These are phyloP conservation scores for Eremophila alpestris DNA, from an alignment of 2,797 vertebrate species.

Conservation along the genomic window DNA sequence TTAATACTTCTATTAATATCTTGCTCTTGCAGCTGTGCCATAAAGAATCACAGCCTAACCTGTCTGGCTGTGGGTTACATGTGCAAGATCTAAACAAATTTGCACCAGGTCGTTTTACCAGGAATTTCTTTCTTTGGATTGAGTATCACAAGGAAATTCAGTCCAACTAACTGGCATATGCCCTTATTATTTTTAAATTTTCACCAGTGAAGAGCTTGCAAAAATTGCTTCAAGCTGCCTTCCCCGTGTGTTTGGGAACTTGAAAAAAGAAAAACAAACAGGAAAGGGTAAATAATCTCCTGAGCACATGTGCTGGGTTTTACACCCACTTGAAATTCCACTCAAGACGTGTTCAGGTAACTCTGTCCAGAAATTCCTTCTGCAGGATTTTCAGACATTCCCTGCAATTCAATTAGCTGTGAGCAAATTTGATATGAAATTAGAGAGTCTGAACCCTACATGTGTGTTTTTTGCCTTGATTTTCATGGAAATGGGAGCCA, in stretches of 20 bases:
- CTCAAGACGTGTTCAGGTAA: background rate
- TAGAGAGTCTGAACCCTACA: background rate
- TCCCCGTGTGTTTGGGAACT: background rate
- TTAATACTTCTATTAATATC: background rate
- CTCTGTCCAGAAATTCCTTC: background rate
- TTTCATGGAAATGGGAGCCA: conserved; percentile 12
- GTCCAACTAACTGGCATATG: conserved; percentile 20
- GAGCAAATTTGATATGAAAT: background rate
- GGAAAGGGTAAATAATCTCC: background rate
- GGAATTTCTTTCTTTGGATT: background rate
- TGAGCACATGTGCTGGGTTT: background rate
- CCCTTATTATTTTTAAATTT: conserved; percentile 4
- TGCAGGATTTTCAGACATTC: background rate
- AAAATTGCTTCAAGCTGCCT: conserved; percentile 41
- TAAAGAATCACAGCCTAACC: background rate
- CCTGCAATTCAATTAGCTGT: background rate
- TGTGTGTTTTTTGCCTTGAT: background rate
- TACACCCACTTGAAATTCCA: background rate
- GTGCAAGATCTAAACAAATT: conserved; percentile 22
- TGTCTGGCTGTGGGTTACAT: background rate
- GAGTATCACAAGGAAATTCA: conserved; percentile 11
- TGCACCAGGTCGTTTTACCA: conserved; percentile 9
- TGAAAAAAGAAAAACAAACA: background rate
- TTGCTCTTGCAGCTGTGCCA: background rate
- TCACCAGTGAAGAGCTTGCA: conserved; percentile 8